Conservation (phyloP, 1,140 invertebrate species). For the Musca vetustissima region DNA sequence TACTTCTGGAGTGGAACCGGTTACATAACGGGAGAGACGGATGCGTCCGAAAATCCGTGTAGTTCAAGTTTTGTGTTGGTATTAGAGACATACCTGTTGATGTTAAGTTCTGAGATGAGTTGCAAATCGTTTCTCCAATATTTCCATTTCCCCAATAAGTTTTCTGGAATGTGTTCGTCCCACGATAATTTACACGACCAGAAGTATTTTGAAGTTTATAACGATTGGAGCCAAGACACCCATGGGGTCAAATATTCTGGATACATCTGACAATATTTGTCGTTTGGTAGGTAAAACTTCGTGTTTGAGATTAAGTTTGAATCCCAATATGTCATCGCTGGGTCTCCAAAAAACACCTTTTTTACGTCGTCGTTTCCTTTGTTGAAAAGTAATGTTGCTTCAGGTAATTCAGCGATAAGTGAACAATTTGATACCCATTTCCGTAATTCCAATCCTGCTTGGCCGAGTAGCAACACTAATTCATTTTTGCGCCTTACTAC, state of each 20-base stretch:
- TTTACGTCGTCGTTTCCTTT: neutral
- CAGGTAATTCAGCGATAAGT: neutral
- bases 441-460: neutral
- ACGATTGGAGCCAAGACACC: too few relatives aligned
- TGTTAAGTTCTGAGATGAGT: too few relatives aligned
- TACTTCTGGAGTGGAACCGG: constrained; percentile 31
- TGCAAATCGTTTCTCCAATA: too few relatives aligned
- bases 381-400: too few relatives aligned
- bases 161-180: too few relatives aligned
- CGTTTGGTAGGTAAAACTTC: neutral
- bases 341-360: neutral
- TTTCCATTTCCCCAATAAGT: too few relatives aligned
- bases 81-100: too few relatives aligned
- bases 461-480: neutral
- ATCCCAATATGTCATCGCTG: neutral
- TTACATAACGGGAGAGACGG: constrained; percentile 30
- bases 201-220: too few relatives aligned
- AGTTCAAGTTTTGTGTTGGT: neutral
- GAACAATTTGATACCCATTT: neutral
- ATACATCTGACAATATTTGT: neutral
- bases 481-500: neutral
- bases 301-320: neutral
- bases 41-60: neutral
- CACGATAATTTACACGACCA: too few relatives aligned
- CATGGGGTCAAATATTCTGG: too few relatives aligned